Percentiles rank a stretch among this genome's conserved stretches.
phyloP scores from a whole-genome alignment of 2,113 vertebrate species.

The Cebidichthys violaceus region DNA sequence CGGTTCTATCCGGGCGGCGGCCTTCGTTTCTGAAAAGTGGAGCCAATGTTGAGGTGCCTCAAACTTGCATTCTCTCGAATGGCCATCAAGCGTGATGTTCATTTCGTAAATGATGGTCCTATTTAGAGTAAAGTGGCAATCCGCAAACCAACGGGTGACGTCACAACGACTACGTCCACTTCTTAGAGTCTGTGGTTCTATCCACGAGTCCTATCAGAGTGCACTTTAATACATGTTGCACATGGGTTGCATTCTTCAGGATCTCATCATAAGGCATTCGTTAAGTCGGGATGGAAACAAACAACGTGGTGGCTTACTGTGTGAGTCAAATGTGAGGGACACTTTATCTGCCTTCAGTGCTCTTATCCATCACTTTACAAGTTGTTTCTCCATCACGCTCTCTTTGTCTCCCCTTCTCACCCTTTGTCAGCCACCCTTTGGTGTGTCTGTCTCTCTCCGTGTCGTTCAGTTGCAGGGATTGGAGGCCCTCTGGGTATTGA shows the following conservation, averaged over 20 bases:
- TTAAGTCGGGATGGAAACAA: background rate
- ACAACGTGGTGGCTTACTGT: background rate
- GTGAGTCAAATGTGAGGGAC: background rate
- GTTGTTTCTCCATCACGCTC: conserved; percentile 40
- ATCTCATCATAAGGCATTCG: background rate
- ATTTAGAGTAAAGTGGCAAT: background rate
- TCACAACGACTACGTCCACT: background rate
- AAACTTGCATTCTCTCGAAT: too few relatives aligned
- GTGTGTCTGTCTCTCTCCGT: conserved; percentile 49
- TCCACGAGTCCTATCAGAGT: too few relatives aligned
- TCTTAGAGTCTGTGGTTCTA: background rate
- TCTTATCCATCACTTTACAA: conserved; percentile 49
- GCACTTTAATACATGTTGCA: background rate
- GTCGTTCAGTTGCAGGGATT: conserved; percentile 52
- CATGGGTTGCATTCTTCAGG: background rate
- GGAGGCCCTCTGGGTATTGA: conserved; percentile 74
- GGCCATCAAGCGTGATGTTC: too few relatives aligned
- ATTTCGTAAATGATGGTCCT: too few relatives aligned
- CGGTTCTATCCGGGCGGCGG: background rate
- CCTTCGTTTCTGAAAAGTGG: background rate
- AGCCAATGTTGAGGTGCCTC: background rate
- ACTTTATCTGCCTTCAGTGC: conserved; percentile 16
- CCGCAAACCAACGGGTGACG: background rate
- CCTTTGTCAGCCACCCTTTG: conserved; percentile 42
- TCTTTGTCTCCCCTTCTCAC: conserved; percentile 33